Percentiles rank a stretch among this genome's conserved stretches.
These are phyloP conservation scores for Microplitis demolitor DNA, from an alignment of 1,140 invertebrate species.

Conservation along the genomic window DNA sequence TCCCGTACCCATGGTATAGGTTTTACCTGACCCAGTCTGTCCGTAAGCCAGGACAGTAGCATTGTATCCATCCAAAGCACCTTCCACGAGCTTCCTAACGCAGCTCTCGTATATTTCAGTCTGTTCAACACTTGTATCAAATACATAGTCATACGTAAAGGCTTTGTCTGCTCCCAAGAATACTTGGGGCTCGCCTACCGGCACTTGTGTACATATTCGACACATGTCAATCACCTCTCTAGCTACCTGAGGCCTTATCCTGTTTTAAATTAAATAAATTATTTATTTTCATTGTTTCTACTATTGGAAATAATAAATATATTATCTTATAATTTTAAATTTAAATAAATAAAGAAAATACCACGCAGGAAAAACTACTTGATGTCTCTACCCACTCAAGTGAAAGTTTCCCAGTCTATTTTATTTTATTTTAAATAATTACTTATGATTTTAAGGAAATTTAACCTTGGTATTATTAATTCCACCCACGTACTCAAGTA, in stretches of 20 bases:
- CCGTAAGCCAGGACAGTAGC: slow-evolving; percentile 96
- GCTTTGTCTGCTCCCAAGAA: slow-evolving; percentile 91
- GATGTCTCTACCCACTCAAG: neutral
- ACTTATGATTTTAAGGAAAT: too few relatives aligned
- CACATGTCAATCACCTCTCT: slow-evolving; percentile 95
- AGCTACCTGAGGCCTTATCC: slow-evolving; percentile 92
- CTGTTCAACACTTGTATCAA: slow-evolving; percentile 79
- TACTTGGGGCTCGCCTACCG: slow-evolving; percentile 87
- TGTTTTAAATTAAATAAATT: slow-evolving; percentile 52
- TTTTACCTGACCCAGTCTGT: slow-evolving; percentile 97
- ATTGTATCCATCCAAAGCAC: slow-evolving; percentile 91
- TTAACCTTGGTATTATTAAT: too few relatives aligned
- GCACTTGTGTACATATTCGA: slow-evolving; percentile 87
- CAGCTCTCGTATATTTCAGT: slow-evolving; percentile 86
- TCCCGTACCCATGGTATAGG: slow-evolving; percentile 98
- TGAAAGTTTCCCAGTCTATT: neutral
- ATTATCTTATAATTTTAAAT: neutral
- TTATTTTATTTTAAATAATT: too few relatives aligned
- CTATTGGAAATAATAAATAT: neutral
- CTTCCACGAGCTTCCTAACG: slow-evolving; percentile 83
- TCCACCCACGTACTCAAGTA: too few relatives aligned
- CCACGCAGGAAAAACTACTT: too few relatives aligned
- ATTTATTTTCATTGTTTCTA: neutral
- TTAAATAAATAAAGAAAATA: too few relatives aligned
- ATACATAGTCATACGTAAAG: slow-evolving; percentile 97